Evolutionary conservation across 2,113 vertebrate species (phyloP), one percentile per base, ranked within the genome.

Genomic region (Percopsis transmontana): DNA sequence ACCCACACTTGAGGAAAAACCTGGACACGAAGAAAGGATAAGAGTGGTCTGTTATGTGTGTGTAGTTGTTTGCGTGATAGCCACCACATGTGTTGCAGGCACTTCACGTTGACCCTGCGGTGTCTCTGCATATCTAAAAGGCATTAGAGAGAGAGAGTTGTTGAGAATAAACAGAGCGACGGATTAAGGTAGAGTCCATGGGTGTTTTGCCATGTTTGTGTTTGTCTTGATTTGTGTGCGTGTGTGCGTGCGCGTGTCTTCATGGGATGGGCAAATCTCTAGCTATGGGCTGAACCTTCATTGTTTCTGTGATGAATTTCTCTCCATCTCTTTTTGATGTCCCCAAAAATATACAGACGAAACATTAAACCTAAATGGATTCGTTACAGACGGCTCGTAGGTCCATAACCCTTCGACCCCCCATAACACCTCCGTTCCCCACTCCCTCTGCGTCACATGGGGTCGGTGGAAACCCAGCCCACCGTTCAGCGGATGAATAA

Each of bases 401-500:
- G 11, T 24, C 51, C 39, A 1, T 44, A 20, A 18, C 59, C 2
- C 52, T 40, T 1, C 13, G 1, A 39, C 81, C 61, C 52, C 63
- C 68, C 70, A 33, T 27, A 67, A 55, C 58, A 6, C 27, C 52
- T 15, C 23, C 48, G n/a, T 56, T 68, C 47, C n/a, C 73, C 9
- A 70, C 81, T 73, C 41, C 58, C 67, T 59, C 70, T 67, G 59
- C 72, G 44, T 80, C 85, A 76, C 66, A 3, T 51, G 10, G 60
- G 70, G 72, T 78, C 78, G 83, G 85, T 81, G 76, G 80, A 89
- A 87, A 85, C 87, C 89, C 87, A 74, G 87, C 85, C 87, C 86
- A 85, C 76, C 81, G 79, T 87, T 86, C 83, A 91, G 89, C 81
- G 78, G 90, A 93, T 93, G 91, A 92, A 93, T 93, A 91, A 93